Conservation (phyloP, 2,113 vertebrate genomes). For the Varanus salvator region DNA sequence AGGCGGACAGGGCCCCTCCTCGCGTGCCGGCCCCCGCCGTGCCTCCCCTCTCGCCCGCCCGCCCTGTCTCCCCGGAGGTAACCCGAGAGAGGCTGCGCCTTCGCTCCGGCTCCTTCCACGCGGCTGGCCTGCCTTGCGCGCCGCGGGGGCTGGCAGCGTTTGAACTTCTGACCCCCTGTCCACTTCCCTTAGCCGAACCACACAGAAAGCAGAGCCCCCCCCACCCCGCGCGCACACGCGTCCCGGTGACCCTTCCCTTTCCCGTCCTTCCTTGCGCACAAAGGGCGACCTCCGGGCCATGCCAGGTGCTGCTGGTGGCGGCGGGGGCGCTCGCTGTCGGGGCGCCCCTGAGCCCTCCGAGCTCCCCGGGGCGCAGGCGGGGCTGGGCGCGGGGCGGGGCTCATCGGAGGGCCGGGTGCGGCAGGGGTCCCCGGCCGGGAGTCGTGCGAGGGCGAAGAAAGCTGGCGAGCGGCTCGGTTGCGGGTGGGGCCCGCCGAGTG, state of each 20-base stretch:
- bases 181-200: conserved; percentile 77
- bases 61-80: too few relatives aligned
- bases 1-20: background rate
- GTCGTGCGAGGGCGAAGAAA: background rate
- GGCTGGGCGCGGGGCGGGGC: background rate
- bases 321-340: too few relatives aligned
- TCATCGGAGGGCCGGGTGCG: background rate
- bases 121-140: conserved; percentile 66
- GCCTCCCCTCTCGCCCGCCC: background rate
- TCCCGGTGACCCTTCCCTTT: background rate
- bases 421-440: background rate
- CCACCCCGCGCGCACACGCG: background rate
- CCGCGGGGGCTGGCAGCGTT: conserved; percentile 72
- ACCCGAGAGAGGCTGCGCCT: background rate
- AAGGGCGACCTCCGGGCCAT: background rate
- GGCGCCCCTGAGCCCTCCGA: too few relatives aligned
- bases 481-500: too few relatives aligned
- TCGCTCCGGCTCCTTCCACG: conserved; percentile 36
- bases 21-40: conserved; percentile 30
- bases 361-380: too few relatives aligned
- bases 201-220: conserved; percentile 72
- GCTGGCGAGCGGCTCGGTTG: background rate
- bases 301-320: background rate
- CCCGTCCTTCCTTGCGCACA: background rate
- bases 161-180: conserved; percentile 90